Conservation (phyloP, 1,140 invertebrate species). For the Zaprionus capensis region DNA sequence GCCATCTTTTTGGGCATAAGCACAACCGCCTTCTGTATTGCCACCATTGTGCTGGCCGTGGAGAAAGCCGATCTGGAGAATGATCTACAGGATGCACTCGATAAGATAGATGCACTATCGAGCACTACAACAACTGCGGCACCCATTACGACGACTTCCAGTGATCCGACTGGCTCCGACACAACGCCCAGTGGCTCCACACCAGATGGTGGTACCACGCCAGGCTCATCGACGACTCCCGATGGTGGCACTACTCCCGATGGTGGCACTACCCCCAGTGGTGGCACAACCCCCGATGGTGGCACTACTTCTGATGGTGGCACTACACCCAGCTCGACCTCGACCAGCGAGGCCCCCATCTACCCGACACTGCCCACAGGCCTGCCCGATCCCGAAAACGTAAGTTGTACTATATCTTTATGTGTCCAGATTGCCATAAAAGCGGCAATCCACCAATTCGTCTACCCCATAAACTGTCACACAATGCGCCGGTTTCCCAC, state of each 20-base stretch:
- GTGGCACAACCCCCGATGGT: constrained; percentile 8
- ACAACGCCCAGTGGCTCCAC: neutral
- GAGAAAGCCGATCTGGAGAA: constrained; percentile 70
- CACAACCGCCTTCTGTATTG: constrained; percentile 83
- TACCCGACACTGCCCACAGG: constrained; percentile 76
- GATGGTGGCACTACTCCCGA: constrained; percentile 24
- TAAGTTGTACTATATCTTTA: constrained; percentile 48
- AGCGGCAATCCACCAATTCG: constrained; percentile 66
- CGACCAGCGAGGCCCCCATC: constrained; percentile 44
- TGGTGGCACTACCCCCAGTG: constrained; percentile 5
- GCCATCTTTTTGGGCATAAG: constrained; percentile 74
- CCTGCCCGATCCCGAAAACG: constrained; percentile 70
- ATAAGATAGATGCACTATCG: constrained; percentile 66
- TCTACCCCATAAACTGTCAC: constrained; percentile 29
- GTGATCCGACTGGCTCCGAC: neutral
- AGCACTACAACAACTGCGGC: constrained; percentile 48
- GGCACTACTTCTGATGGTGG: constrained; percentile 21
- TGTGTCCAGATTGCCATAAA: constrained; percentile 45
- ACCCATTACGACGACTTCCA: constrained; percentile 18
- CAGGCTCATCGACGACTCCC: neutral
- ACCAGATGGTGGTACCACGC: constrained; percentile 13
- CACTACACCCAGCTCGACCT: neutral
- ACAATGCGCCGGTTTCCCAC: neutral
- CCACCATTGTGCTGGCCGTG: constrained; percentile 84
- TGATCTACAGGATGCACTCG: constrained; percentile 72